Percentiles rank a stretch among this genome's conserved stretches.
Conservation (phyloP, 2,888 invertebrate genomes). For the Boloria euphrosyne region DNA sequence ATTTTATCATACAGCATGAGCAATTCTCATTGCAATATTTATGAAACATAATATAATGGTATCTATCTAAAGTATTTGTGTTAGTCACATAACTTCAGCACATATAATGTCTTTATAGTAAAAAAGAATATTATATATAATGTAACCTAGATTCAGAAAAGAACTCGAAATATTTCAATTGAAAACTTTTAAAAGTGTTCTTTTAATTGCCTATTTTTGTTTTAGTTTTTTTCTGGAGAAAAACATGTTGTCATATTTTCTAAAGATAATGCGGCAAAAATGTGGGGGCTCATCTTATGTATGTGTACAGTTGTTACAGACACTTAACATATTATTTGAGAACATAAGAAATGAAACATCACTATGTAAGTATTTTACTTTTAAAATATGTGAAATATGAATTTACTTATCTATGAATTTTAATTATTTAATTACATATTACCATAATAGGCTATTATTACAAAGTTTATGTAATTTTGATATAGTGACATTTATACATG, state of each 20-base stretch:
- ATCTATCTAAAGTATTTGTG: background rate
- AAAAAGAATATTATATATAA: too few species aligned
- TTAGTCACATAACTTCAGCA: background rate
- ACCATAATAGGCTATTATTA: too few species aligned
- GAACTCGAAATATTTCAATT: background rate
- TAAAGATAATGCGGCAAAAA: constrained; percentile 98
- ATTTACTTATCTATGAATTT: too few species aligned
- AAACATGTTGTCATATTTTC: constrained; percentile 99
- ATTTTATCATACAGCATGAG: background rate
- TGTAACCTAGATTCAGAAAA: too few species aligned
- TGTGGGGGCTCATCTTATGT: constrained; percentile 96
- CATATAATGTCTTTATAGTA: too few species aligned
- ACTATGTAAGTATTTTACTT: constrained; percentile 89
- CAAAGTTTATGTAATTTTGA: too few species aligned
- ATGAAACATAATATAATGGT: background rate
- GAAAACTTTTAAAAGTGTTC: background rate
- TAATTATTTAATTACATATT: too few species aligned
- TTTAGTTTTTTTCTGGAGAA: constrained; percentile 98
- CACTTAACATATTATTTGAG: constrained; percentile 99
- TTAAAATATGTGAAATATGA: too few species aligned
- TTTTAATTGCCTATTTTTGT: constrained; percentile 43
- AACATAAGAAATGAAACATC: constrained; percentile 99
- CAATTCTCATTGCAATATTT: background rate
- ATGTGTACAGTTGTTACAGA: constrained; percentile 98
- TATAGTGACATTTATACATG: background rate